Conservation (phyloP, 2,113 vertebrate species). For the Cololabis saira region DNA sequence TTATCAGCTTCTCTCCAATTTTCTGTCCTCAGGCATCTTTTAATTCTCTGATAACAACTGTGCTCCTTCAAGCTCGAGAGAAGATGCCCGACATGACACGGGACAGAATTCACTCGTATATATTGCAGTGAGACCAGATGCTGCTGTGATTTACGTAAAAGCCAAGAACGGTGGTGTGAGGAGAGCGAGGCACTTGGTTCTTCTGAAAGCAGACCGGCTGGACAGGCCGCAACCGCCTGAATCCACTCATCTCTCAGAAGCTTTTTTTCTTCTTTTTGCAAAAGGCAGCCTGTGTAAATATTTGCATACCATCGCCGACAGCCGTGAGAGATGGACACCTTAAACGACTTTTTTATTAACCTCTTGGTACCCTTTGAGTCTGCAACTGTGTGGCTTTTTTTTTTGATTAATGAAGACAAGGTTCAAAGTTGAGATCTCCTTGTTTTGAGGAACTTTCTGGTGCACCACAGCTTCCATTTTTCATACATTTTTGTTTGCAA, state of each 20-base stretch:
- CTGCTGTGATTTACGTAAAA: neutral
- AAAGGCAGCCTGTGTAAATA: constrained; percentile 52
- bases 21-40: constrained; percentile 10
- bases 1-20: neutral
- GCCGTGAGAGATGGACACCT: constrained; percentile 41
- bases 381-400: neutral
- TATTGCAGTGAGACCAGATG: neutral
- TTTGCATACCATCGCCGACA: constrained; percentile 56
- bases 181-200: neutral
- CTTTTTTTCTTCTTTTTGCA: neutral
- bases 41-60: neutral
- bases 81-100: neutral
- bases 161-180: neutral
- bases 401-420: constrained; percentile 6
- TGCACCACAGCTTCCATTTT: neutral
- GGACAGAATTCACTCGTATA: neutral
- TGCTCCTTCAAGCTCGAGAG: neutral
- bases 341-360: constrained; percentile 42
- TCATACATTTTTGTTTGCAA: too few species aligned
- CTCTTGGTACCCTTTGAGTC: constrained; percentile 17
- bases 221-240: neutral
- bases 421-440: constrained; percentile 3
- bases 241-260: neutral
- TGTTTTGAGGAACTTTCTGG: neutral
- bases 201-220: neutral